phyloP scores from a whole-genome alignment of 2,113 vertebrate species.

The Cyanistes caeruleus region DNA sequence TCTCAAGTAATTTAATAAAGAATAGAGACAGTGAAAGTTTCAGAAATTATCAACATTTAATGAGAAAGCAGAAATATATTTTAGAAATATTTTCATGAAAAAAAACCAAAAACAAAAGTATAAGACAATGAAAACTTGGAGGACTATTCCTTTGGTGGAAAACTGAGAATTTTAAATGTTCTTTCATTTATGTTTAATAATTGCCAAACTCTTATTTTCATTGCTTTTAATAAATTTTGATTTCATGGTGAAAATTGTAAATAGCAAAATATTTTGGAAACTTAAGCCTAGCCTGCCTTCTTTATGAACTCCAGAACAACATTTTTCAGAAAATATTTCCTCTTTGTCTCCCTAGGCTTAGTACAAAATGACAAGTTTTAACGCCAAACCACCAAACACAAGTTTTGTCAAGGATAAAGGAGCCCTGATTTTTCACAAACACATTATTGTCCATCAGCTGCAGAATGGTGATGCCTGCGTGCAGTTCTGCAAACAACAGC shows the following conservation, averaged over 20 bases:
- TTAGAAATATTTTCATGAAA: not conserved
- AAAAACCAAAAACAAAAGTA: rapidly evolving
- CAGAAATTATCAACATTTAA: not conserved
- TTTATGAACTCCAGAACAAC: not conserved
- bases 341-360: not conserved
- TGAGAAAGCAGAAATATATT: not conserved
- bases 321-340: not conserved
- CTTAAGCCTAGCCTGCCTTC: not conserved
- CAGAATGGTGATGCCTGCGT: not conserved
- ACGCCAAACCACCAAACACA: not conserved
- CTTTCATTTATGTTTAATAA: not conserved
- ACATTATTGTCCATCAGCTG: not conserved
- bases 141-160: not conserved
- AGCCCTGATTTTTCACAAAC: not conserved
- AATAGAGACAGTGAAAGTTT: not conserved
- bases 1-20: not conserved
- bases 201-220: not conserved
- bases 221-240: not conserved
- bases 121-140: not conserved
- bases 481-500: not conserved
- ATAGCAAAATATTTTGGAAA: not conserved
- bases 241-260: not conserved
- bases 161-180: not conserved
- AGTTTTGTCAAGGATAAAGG: not conserved
- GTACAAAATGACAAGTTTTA: not conserved